These are phyloP conservation scores for Axis porcinus DNA, from an alignment of 2,113 vertebrate species.

Conservation along the genomic window DNA sequence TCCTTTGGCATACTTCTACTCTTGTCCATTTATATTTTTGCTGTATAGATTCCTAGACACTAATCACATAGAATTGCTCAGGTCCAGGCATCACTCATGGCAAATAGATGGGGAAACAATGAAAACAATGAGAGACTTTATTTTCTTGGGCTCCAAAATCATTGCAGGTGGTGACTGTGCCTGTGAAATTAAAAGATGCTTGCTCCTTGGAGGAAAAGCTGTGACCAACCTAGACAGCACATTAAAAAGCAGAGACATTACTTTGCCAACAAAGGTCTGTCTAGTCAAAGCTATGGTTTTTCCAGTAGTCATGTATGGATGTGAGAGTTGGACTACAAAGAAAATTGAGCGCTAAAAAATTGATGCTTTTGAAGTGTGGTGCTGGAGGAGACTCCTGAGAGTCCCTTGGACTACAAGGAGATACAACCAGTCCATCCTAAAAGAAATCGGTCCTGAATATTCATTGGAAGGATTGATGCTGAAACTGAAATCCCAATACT, in stretches of 20 bases:
- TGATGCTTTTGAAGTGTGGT: background rate
- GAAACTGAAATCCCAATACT: background rate
- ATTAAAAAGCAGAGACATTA: background rate
- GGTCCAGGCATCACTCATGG: background rate
- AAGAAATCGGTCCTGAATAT: background rate
- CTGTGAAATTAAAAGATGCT: background rate
- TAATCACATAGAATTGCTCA: background rate
- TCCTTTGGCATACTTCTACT: background rate
- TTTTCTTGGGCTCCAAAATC: background rate
- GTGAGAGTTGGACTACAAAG: background rate
- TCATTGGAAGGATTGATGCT: background rate
- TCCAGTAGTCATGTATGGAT: background rate
- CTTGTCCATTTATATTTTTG: background rate
- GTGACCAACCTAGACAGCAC: background rate
- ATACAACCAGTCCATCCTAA: background rate
- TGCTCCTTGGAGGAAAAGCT: background rate
- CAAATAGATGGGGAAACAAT: background rate
- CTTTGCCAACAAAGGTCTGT: background rate
- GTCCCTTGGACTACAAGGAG: background rate
- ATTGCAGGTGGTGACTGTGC: background rate
- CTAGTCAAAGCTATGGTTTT: background rate
- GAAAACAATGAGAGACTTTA: background rate
- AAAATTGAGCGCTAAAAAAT: background rate
- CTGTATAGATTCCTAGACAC: background rate
- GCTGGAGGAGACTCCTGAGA: background rate